Evolutionary conservation across 2,888 invertebrate genomes (phyloP), one percentile per base, ranked within the genome.

Genomic region (Spilarctia lutea): DNA sequence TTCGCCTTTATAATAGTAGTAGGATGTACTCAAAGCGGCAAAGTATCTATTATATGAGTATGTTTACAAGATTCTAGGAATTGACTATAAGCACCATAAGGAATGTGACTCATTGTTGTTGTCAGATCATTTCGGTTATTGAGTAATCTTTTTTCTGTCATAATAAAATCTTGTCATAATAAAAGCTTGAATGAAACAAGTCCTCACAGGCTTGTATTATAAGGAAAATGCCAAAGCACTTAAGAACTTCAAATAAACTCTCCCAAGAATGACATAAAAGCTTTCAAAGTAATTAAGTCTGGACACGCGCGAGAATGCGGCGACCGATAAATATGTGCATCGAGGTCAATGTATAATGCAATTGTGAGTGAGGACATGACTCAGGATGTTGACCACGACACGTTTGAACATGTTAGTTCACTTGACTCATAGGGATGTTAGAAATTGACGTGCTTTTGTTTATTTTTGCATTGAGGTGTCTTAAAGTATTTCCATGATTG

Each of bases 211-310:
- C 79, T 72, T 30, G 45, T 39, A n/a, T 69, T 30, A 72, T 48
- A 77, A 81, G 83, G 85, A 83, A 83, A 85, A 79, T 73, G 30
- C 18, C 63, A 72, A 68, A 68, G 56, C 63, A 77, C 74, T 78
- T 78, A 69, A 72, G 68, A 56, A 52, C 65, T 0, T 35, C 45
- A 77, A 78, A 81, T 68, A 81, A 77, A 75, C 69, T 80, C 77
- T 68, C 71, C 39, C 65, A 27, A 75, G 74, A 79, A 71, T 72
- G 45, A 73, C 79, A 85, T 83, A 85, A 84, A 82, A 81, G 77
- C 78, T 77, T 75, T 52, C 66, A 76, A 83, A 75, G 73, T 76
- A 42, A 78, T 60, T 83, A 79, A 65, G 85, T 86, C 70, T 73
- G 73, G 71, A 83, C 81, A 68, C 77, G 84, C 63, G 63, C 70